Evolutionary conservation across 2,888 invertebrate genomes (phyloP).

Genomic region (Vesta saturnalis): DNA sequence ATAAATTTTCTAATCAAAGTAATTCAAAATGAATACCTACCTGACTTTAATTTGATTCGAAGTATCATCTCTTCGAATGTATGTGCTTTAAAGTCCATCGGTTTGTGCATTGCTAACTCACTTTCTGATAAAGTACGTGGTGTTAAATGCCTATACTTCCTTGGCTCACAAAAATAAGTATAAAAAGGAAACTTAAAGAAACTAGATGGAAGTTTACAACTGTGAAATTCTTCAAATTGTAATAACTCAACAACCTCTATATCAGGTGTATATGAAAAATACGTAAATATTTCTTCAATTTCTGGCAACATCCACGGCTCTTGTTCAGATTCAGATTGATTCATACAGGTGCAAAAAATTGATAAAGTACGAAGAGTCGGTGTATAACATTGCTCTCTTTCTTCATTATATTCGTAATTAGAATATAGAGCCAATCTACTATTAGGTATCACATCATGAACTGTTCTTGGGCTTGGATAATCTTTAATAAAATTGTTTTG

Average conservation of each 20-base stretch:
- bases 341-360: slow-evolving; percentile 43
- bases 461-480: slow-evolving; percentile 61
- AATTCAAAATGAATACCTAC: slow-evolving; percentile 25
- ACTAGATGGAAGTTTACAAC: slow-evolving; percentile 20
- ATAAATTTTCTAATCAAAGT: neutral
- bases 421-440: slow-evolving; percentile 68
- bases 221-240: slow-evolving; percentile 41
- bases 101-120: slow-evolving; percentile 43
- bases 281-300: slow-evolving; percentile 60
- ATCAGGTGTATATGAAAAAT: slow-evolving; percentile 48
- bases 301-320: slow-evolving; percentile 73
- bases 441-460: slow-evolving; percentile 72
- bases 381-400: slow-evolving; percentile 61
- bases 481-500: slow-evolving; percentile 50
- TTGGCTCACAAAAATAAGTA: slow-evolving; percentile 43
- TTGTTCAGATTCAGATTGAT: slow-evolving; percentile 50
- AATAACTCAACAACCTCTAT: slow-evolving; percentile 42
- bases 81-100: slow-evolving; percentile 50
- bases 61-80: slow-evolving; percentile 52
- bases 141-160: slow-evolving; percentile 37
- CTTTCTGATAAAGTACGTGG: slow-evolving; percentile 21
- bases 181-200: slow-evolving; percentile 41
- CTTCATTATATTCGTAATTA: slow-evolving; percentile 64
- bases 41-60: slow-evolving; percentile 48
- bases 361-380: slow-evolving; percentile 39